Base-by-base conservation (phyloP, 92 coral and sea anemone genomes). In the Palythoa heliodiscus region DNA sequence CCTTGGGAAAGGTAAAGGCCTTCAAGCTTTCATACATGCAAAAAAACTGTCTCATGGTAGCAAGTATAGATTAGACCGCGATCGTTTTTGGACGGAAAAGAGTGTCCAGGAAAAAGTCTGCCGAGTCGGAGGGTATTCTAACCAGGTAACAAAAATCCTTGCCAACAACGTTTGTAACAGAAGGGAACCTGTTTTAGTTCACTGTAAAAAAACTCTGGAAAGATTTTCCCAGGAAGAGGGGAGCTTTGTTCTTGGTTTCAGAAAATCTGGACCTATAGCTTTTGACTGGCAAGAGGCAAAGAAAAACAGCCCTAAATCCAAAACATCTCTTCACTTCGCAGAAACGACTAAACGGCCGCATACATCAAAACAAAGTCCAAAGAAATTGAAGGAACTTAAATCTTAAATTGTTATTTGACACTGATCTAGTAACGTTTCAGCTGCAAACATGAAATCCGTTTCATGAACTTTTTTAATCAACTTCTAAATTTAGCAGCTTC, bases 261-360 rank as follows among this genome's bases (percentile, higher is more conserved):
- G 84, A 25, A 79, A 79, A 66, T 58, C 84, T n/a, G 84, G 84
- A 14, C 84, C 84, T 35, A 79, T 79, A n/a, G 84, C 84, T 24
- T 79, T 79, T 40, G 84, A 79, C 61, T 79, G 84, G 84, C 84
- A 79, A 79, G 84, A 79, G 64, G 12, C 63, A 47, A 79, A 48
- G 1, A 43, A 12, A 39, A 52, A 25, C 0, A 43, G 84, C 57
- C 74, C 73, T 14, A 47, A 1, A 35, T 23, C 38, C 4, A 79
- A 79, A 29, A 8, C 71, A 3, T n/a, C 71, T 4, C 52, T 1
- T 19, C 70, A 57, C 53, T 75, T 54, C 15, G 70, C 47, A 25
- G n/a, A 15, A 55, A 47, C 82, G 14, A 10, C 37, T 17, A 58
- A n/a, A 78, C n/a, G 71, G 38, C 24, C 50, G 50, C 9, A 40